Evolutionary conservation across 1,140 invertebrate species (phyloP).

Genomic region (Listronotus bonariensis): DNA sequence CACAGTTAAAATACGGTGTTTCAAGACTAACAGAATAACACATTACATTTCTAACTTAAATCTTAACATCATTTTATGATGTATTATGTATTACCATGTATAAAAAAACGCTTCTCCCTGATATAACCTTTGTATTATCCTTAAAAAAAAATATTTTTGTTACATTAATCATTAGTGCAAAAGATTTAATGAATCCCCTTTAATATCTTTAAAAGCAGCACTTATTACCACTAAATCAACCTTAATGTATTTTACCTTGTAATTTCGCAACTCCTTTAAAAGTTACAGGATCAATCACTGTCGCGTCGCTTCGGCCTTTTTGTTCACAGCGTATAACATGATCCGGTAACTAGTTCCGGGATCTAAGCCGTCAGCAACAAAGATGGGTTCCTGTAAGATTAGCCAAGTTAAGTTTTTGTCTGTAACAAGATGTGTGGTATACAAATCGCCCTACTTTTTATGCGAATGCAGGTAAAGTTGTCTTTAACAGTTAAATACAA

Average conservation of each 20-base stretch:
- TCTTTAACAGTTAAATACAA: neutral
- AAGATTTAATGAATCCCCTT: neutral
- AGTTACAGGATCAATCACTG: slow-evolving; percentile 80
- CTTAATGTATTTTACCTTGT: slow-evolving; percentile 59
- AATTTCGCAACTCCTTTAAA: slow-evolving; percentile 76
- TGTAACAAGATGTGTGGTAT: neutral
- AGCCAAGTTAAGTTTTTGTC: slow-evolving; percentile 27
- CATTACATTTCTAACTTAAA: too few relatives aligned
- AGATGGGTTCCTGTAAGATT: slow-evolving; percentile 61
- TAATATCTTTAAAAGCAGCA: neutral
- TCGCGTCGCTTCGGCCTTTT: slow-evolving; percentile 80
- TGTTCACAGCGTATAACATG: slow-evolving; percentile 80
- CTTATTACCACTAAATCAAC: neutral
- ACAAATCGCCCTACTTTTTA: slow-evolving; percentile 7
- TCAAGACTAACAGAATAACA: too few relatives aligned
- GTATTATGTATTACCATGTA: too few relatives aligned
- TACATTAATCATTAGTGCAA: too few relatives aligned
- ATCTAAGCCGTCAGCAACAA: slow-evolving; percentile 77
- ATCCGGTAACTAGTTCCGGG: slow-evolving; percentile 77
- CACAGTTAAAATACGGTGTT: too few relatives aligned
- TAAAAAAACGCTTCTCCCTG: too few relatives aligned
- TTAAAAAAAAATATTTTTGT: too few relatives aligned
- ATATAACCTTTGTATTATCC: too few relatives aligned
- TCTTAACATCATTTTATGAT: too few relatives aligned
- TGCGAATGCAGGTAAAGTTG: neutral